Conservation (phyloP, 2,797 vertebrate species). For the Rhabdophis nuchalis region DNA sequence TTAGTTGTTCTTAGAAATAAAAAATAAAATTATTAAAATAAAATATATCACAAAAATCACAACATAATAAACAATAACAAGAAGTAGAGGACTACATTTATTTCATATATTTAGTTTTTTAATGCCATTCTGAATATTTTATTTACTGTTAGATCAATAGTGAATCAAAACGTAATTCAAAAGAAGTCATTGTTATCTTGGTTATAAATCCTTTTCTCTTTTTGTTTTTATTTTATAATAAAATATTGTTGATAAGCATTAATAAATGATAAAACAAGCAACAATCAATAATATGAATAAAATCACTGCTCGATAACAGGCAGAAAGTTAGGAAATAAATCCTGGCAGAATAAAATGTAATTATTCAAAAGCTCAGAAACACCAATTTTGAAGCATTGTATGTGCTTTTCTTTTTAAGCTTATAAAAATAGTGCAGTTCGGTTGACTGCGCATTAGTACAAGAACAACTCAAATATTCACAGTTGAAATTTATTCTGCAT, state of each 20-base stretch:
- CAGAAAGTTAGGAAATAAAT: neutral
- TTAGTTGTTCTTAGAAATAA: neutral
- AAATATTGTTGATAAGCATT: neutral
- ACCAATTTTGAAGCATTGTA: neutral
- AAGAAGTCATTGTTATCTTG: neutral
- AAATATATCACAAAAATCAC: neutral
- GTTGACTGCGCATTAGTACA: neutral
- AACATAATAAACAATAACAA: neutral
- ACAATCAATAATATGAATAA: neutral
- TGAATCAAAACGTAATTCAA: neutral
- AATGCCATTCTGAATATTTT: neutral
- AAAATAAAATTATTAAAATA: neutral
- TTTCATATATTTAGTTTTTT: neutral
- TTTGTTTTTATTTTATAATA: neutral
- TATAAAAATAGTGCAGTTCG: neutral
- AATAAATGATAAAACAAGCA: neutral
- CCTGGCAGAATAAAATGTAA: neutral
- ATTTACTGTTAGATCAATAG: neutral
- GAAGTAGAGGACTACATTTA: neutral
- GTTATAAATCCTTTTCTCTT: neutral
- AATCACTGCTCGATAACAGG: neutral
- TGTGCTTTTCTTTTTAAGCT: neutral
- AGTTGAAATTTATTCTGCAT: neutral
- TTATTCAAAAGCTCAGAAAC: neutral
- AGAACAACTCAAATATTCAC: neutral